Conservation (phyloP, 2,113 vertebrate genomes). For the Rhizomys pruinosus region DNA sequence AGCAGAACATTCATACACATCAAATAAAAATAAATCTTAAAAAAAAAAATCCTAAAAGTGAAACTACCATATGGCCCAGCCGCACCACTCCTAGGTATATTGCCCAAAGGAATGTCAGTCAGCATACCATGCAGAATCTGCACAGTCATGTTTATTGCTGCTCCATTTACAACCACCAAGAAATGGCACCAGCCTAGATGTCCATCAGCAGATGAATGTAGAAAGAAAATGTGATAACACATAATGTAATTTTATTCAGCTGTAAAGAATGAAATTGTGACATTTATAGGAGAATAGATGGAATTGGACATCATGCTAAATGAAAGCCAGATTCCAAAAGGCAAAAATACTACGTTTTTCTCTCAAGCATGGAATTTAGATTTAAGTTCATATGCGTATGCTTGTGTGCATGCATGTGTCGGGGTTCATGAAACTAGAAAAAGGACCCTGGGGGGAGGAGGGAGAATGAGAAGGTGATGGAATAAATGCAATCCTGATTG, state of each 20-base stretch:
- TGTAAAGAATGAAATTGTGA: background rate
- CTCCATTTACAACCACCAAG: background rate
- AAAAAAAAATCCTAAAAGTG: background rate
- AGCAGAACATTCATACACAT: too few species aligned
- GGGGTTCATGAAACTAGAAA: background rate
- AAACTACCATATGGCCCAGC: background rate
- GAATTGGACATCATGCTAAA: background rate
- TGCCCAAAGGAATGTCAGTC: background rate
- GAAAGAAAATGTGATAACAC: background rate
- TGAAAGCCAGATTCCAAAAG: background rate
- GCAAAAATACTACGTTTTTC: background rate
- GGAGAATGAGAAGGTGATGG: background rate
- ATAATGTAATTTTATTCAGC: background rate
- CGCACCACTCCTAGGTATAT: background rate
- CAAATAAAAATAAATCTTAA: too few species aligned
- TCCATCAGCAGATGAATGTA: background rate
- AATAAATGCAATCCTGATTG: too few species aligned
- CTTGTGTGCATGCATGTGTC: background rate
- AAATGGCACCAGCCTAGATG: background rate
- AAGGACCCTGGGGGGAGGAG: background rate
- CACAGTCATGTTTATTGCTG: too few species aligned
- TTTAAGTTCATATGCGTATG: background rate
- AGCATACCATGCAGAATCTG: background rate
- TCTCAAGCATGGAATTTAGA: too few species aligned
- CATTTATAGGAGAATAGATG: too few species aligned